Base-by-base conservation (phyloP, 2,888 invertebrate genomes). In the Zygaena filipendulae region DNA sequence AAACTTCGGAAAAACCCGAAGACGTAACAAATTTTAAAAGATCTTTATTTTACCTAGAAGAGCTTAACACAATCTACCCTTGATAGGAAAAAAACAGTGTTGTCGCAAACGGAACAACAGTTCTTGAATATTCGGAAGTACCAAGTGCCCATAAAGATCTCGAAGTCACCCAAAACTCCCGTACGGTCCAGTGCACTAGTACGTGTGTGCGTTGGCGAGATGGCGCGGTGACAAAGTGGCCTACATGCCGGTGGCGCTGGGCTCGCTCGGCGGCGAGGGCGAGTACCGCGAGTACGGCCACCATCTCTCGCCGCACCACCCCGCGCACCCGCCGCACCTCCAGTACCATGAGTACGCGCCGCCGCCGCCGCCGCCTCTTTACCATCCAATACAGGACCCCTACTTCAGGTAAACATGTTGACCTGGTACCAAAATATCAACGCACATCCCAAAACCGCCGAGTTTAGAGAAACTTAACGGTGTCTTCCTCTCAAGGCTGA, bases 221-320 rank as follows among this genome's bases (percentile, higher is more conserved):
- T 82, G 83, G 63, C 69, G 66, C 80, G 82, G 83, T 83, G 83
- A 82, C 83, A 83, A 79, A 53, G 84, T 84, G 84, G 84, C 83
- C 70, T 84, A 81, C 79, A 83, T 83, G 84, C 83, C 75, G 46
- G 83, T 83, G 70, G 83, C 80, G 75, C 80, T 83, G 82, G 82
- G 82, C 81, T 82, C 81, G 79, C 77, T 83, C 74, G 83, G 80
- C 80, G 82, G 84, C 81, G 83, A 82, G 80, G 80, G 82, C 81
- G 82, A 82, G 82, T 80, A 72, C 79, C 81, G 67, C 40, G 70
- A 67, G 56, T 77, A 67, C 62, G 51, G 52, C 54, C 70, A 68
- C 53, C 68, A 67, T 62, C 67, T 77, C 68, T 74, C 74, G 69
- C 74, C 68, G 62, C 75, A 70, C 48, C 60, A 48, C 42, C 51